These are phyloP conservation scores for Octonoba sinensis DNA, from an alignment of 2,888 invertebrate genomes.

Conservation along the genomic window DNA sequence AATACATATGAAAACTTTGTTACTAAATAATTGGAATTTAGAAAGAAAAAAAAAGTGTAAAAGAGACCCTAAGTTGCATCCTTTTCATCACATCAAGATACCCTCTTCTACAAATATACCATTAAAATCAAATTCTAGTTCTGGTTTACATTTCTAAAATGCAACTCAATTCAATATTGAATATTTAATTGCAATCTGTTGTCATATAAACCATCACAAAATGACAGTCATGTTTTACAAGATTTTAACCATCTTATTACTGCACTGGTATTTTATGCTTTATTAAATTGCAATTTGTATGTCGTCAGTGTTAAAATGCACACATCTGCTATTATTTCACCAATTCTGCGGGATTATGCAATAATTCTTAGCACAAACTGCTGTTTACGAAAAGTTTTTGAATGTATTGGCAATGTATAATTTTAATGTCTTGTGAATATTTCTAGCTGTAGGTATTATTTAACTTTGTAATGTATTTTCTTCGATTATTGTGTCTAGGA, in stretches of 20 bases:
- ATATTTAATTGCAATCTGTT: constrained; percentile 17
- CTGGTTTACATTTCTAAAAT: constrained; percentile 32
- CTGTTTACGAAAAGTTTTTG: too few species aligned
- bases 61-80: constrained; percentile 31
- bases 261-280: constrained; percentile 1
- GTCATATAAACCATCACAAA: constrained; percentile 23
- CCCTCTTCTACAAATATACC: constrained; percentile 6
- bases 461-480: constrained; percentile 25
- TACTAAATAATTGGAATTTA: constrained; percentile 25
- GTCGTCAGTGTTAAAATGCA: too few species aligned
- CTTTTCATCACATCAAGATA: constrained; percentile 28
- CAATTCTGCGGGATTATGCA: too few species aligned
- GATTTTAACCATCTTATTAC: constrained; percentile 45
- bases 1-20: constrained; percentile 24
- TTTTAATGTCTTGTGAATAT: constrained; percentile 26
- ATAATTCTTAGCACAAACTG: too few species aligned
- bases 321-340: too few species aligned
- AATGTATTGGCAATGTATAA: background rate
- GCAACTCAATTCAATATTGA: constrained; percentile 17
- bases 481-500: constrained; percentile 23
- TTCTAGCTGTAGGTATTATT: constrained; percentile 14
- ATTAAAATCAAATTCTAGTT: constrained; percentile 28
- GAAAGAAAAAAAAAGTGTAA: constrained; percentile 9
- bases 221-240: constrained; percentile 40
- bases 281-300: too few species aligned